These are phyloP conservation scores for Tapirus terrestris DNA, from an alignment of 2,113 vertebrate genomes.

Conservation along the genomic window DNA sequence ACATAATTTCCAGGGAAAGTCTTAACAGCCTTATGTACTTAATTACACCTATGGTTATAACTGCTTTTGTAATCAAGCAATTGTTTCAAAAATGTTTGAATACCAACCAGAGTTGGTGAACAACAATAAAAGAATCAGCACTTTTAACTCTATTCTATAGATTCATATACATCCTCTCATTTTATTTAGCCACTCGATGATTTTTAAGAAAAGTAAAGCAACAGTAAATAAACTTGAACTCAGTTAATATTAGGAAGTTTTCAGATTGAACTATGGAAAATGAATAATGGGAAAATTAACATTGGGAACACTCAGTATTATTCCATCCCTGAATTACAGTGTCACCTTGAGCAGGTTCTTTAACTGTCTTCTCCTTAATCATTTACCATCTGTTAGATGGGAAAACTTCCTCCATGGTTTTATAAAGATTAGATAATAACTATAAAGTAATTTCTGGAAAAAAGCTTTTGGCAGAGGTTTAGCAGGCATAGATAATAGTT, in stretches of 20 bases:
- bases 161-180: not conserved
- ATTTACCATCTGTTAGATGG: slow-evolving; percentile 78
- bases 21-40: not conserved
- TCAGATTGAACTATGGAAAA: not conserved
- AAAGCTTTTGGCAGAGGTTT: slow-evolving; percentile 70
- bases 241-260: slow-evolving; percentile 9
- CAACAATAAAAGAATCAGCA: not conserved
- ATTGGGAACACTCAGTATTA: slow-evolving; percentile 29
- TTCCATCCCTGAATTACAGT: slow-evolving; percentile 8
- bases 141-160: not conserved
- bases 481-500: slow-evolving; percentile 74
- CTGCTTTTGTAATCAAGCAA: slow-evolving; percentile 17
- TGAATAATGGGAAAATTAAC: not conserved
- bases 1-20: slow-evolving; percentile 3
- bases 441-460: slow-evolving; percentile 72
- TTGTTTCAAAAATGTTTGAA: not conserved
- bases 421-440: slow-evolving; percentile 82
- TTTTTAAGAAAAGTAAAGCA: not conserved
- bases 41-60: not conserved
- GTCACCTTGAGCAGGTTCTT: slow-evolving; percentile 63
- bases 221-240: not conserved
- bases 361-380: slow-evolving; percentile 79
- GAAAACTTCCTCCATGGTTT: slow-evolving; percentile 78
- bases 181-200: not conserved
- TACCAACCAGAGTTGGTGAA: not conserved